A percentile compares a stretch with the other conserved stretches of the same genome.
Evolutionary conservation across 2,113 vertebrate genomes (phyloP).

Genomic region (Pteronura brasiliensis): DNA sequence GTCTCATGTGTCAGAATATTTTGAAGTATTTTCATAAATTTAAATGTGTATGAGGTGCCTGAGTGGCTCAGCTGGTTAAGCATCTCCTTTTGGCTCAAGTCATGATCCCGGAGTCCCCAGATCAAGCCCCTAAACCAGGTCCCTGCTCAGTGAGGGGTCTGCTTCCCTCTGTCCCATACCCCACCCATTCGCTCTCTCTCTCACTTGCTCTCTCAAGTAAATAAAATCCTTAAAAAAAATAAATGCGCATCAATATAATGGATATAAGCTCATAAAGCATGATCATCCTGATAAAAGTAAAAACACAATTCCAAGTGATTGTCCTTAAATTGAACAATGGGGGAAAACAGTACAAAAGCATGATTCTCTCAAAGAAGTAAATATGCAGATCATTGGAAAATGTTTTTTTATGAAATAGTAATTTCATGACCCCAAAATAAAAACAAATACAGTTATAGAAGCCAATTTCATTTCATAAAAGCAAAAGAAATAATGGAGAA

Average conservation of each 20-base stretch:
- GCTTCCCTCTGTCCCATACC: neutral
- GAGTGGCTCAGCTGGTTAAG: neutral
- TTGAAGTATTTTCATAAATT: neutral
- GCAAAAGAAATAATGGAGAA: neutral
- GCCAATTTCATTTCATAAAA: constrained; percentile 14
- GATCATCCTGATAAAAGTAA: neutral
- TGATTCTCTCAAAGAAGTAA: neutral
- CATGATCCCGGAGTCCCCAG: neutral
- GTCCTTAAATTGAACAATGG: neutral
- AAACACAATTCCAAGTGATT: neutral
- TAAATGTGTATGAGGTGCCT: neutral
- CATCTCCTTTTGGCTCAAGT: neutral
- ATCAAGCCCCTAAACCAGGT: neutral
- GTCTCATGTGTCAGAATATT: neutral
- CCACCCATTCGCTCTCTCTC: neutral
- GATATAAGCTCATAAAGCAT: neutral
- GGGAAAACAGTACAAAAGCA: neutral
- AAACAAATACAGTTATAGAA: neutral
- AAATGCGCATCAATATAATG: neutral
- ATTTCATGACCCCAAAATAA: neutral
- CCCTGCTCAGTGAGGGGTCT: neutral
- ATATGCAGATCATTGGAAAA: neutral
- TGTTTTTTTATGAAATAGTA: neutral
- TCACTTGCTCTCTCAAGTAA: too few species aligned
- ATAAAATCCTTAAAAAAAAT: neutral